A percentile compares a stretch with the other conserved stretches of the same genome.
phyloP scores from a whole-genome alignment of 1,140 invertebrate genomes.

The Acromyrmex echinatior region DNA sequence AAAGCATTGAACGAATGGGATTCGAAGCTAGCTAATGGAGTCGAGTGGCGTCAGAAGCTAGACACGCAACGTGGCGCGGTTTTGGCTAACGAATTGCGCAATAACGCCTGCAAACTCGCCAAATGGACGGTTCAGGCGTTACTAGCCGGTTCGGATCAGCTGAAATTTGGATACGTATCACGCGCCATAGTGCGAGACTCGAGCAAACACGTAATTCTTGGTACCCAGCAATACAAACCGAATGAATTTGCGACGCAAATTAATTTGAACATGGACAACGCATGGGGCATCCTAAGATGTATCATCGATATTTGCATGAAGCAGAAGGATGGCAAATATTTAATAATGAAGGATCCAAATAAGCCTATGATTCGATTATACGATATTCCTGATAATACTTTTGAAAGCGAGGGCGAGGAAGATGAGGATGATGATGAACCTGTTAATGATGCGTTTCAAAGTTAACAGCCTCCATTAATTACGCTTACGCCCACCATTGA shows the following conservation, averaged over 20 bases:
- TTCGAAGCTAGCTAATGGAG: slow-evolving; percentile 97
- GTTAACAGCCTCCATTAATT: slow-evolving; percentile 73
- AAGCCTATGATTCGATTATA: slow-evolving; percentile 98
- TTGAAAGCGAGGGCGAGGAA: slow-evolving; percentile 98
- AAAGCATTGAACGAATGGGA: slow-evolving; percentile 99
- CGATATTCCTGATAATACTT: slow-evolving; percentile 99
- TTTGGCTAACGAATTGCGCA: slow-evolving; percentile 98
- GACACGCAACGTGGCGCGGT: slow-evolving; percentile 99
- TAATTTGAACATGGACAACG: slow-evolving; percentile 99
- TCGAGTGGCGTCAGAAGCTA: slow-evolving; percentile 99
- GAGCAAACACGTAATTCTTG: slow-evolving; percentile 98
- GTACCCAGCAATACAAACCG: slow-evolving; percentile 99
- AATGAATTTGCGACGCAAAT: slow-evolving; percentile 99
- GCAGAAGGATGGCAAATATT: slow-evolving; percentile 98
- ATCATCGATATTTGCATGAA: slow-evolving; percentile 99
- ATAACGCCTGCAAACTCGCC: slow-evolving; percentile 99
- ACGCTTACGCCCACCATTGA: not conserved
- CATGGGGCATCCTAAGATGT: slow-evolving; percentile 99
- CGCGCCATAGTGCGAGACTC: slow-evolving; percentile 97
- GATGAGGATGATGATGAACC: slow-evolving; percentile 94
- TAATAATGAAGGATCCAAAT: slow-evolving; percentile 99
- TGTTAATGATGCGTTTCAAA: slow-evolving; percentile 88
- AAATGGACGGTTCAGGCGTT: slow-evolving; percentile 99
- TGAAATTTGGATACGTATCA: slow-evolving; percentile 99
- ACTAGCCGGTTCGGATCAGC: slow-evolving; percentile 98